A percentile compares a stretch with the other conserved stretches of the same genome.
phyloP scores from a whole-genome alignment of 2,113 vertebrate genomes.

The Amphiprion percula region DNA sequence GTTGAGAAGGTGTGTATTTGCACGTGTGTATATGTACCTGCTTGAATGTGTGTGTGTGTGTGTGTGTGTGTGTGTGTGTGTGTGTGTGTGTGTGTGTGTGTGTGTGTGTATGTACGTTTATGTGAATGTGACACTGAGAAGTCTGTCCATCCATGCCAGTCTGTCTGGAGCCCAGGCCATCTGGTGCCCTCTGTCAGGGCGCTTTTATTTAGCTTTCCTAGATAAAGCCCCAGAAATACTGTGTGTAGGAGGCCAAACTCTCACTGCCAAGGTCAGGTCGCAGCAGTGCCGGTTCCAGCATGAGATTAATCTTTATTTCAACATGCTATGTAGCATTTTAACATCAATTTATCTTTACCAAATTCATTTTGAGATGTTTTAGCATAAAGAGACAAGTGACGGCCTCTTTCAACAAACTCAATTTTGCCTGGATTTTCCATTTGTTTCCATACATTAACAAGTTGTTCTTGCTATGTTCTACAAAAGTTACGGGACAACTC shows the following conservation, averaged over 20 bases:
- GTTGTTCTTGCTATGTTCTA: neutral
- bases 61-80: conserved; percentile 36
- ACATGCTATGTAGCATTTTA: conserved; percentile 1
- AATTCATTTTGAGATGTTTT: conserved; percentile 10
- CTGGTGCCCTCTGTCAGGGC: conserved; percentile 56
- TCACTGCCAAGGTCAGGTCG: conserved; percentile 34
- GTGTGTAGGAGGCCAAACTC: conserved; percentile 18
- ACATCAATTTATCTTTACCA: conserved; percentile 3
- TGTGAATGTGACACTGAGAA: conserved; percentile 44
- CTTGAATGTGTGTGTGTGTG: conserved; percentile 33
- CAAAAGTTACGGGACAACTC: neutral
- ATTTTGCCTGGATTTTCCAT: neutral
- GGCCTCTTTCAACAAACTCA: neutral
- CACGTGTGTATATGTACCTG: conserved; percentile 27
- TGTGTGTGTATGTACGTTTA: conserved; percentile 35
- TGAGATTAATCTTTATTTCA: conserved; percentile 20
- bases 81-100: conserved; percentile 37
- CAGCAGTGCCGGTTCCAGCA: neutral
- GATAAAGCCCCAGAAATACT: conserved; percentile 25
- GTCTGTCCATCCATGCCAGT: conserved; percentile 37
- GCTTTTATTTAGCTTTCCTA: conserved; percentile 46
- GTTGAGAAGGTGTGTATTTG: conserved; percentile 52
- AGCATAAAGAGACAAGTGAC: neutral
- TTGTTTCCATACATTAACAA: neutral
- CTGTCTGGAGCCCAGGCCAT: conserved; percentile 58